phyloP scores from a whole-genome alignment of 2,888 invertebrate species.

The Suillia variegata region DNA sequence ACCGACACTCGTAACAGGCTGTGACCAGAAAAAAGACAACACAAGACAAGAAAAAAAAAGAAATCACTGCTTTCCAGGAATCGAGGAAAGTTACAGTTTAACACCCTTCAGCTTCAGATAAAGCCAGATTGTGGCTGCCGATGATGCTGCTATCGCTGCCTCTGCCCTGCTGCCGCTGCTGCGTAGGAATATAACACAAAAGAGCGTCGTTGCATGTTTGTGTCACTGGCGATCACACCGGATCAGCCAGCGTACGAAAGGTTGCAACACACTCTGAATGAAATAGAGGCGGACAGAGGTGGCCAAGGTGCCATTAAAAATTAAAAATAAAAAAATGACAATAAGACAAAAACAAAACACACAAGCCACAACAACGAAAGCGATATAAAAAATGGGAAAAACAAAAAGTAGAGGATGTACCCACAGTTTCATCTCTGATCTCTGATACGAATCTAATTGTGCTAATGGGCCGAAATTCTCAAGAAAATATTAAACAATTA shows the following conservation, averaged over 20 bases:
- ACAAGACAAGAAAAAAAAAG: too few relatives aligned
- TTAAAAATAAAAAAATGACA: constrained; percentile 52
- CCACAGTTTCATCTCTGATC: constrained; percentile 7
- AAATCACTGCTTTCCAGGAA: constrained; percentile 41
- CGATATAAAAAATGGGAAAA: too few relatives aligned
- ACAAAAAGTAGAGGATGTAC: neutral
- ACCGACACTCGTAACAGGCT: neutral
- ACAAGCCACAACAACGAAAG: too few relatives aligned
- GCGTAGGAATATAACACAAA: constrained; percentile 13
- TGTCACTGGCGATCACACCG: constrained; percentile 22
- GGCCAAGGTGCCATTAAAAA: constrained; percentile 56
- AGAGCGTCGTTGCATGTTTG: constrained; percentile 17
- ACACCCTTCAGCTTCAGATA: constrained; percentile 42
- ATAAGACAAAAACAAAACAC: constrained; percentile 33
- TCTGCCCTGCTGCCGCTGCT: too few relatives aligned
- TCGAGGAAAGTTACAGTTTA: constrained; percentile 46
- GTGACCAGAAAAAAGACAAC: too few relatives aligned
- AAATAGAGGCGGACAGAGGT: constrained; percentile 40
- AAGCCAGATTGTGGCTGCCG: constrained; percentile 18
- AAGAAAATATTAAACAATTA: constrained; percentile 31
- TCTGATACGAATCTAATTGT: constrained; percentile 53
- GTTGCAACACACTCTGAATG: constrained; percentile 15
- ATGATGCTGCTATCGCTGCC: too few relatives aligned
- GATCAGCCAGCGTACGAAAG: neutral
- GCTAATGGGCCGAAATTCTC: constrained; percentile 48